Evolutionary conservation across 1,140 invertebrate genomes (phyloP).

Genomic region (Zaprionus davidi): DNA sequence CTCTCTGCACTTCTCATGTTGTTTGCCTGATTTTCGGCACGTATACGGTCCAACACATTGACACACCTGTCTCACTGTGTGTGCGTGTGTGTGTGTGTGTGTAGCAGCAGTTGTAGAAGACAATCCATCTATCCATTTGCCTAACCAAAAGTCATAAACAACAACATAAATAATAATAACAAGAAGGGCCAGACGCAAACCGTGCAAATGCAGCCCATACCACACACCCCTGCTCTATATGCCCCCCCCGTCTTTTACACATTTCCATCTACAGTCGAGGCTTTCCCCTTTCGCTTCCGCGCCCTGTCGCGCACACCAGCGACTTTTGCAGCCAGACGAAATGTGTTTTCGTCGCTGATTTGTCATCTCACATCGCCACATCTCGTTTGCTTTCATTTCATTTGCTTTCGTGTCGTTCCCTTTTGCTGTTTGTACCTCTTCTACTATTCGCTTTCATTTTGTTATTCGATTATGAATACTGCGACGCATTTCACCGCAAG

Average conservation of each 20-base stretch:
- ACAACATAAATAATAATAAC: slow-evolving; percentile 47
- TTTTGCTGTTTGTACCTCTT: slow-evolving; percentile 5
- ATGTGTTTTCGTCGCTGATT: slow-evolving; percentile 55
- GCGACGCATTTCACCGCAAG: slow-evolving; percentile 41
- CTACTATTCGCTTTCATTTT: slow-evolving; percentile 23
- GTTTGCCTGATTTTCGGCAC: slow-evolving; percentile 76
- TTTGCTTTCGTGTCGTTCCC: background rate
- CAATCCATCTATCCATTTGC: slow-evolving; percentile 38
- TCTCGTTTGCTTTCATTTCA: slow-evolving; percentile 21
- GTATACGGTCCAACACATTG: slow-evolving; percentile 36
- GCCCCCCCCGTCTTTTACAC: background rate
- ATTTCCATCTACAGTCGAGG: background rate
- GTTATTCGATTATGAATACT: slow-evolving; percentile 49
- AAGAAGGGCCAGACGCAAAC: slow-evolving; percentile 10
- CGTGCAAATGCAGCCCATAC: background rate
- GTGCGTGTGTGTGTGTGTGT: slow-evolving; percentile 6
- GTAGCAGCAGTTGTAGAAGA: slow-evolving; percentile 35
- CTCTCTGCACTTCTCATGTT: slow-evolving; percentile 23
- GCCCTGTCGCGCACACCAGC: background rate
- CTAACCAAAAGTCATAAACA: slow-evolving; percentile 37
- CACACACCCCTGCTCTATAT: background rate
- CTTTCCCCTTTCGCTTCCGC: background rate
- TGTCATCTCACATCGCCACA: slow-evolving; percentile 53
- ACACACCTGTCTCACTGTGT: background rate
- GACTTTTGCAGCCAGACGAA: slow-evolving; percentile 48